These are phyloP conservation scores for Augiades crinisus DNA, from an alignment of 2,888 invertebrate species.

Conservation along the genomic window DNA sequence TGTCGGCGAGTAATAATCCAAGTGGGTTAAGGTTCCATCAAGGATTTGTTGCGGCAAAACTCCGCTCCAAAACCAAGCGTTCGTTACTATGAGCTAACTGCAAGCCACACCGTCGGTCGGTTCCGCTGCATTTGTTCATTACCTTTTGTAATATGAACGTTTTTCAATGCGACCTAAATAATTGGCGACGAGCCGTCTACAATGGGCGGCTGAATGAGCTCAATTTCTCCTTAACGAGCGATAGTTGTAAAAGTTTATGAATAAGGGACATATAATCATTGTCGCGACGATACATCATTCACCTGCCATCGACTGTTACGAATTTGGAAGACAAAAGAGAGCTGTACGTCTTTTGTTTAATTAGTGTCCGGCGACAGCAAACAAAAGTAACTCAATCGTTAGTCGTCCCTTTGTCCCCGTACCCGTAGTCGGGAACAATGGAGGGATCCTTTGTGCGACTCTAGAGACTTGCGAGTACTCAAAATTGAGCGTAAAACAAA, in stretches of 20 bases:
- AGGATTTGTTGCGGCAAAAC: conserved; percentile 81
- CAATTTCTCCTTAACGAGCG: conserved; percentile 38
- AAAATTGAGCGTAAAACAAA: conserved; percentile 68
- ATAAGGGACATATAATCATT: not conserved
- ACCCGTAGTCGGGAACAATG: conserved; percentile 57
- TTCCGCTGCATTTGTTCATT: conserved; percentile 74
- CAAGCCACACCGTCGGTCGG: conserved; percentile 48
- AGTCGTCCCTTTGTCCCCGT: conserved; percentile 61
- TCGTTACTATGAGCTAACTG: conserved; percentile 76
- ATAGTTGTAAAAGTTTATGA: not conserved
- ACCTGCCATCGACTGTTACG: conserved; percentile 55
- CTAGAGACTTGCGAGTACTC: conserved; percentile 56
- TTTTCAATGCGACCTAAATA: conserved; percentile 43
- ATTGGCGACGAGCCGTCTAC: conserved; percentile 58
- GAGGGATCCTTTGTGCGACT: conserved; percentile 63
- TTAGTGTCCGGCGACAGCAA: conserved; percentile 62
- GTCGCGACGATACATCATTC: conserved; percentile 48
- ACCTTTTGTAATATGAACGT: conserved; percentile 50
- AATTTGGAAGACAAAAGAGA: conserved; percentile 49
- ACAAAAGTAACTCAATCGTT: conserved; percentile 77
- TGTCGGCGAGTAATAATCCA: conserved; percentile 71
- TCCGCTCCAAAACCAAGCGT: conserved; percentile 77
- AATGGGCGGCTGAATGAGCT: conserved; percentile 46
- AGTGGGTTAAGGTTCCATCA: conserved; percentile 81
- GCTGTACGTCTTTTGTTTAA: conserved; percentile 70